These are phyloP conservation scores for Pherbina coryleti DNA, from an alignment of 2,888 invertebrate species.

Conservation along the genomic window DNA sequence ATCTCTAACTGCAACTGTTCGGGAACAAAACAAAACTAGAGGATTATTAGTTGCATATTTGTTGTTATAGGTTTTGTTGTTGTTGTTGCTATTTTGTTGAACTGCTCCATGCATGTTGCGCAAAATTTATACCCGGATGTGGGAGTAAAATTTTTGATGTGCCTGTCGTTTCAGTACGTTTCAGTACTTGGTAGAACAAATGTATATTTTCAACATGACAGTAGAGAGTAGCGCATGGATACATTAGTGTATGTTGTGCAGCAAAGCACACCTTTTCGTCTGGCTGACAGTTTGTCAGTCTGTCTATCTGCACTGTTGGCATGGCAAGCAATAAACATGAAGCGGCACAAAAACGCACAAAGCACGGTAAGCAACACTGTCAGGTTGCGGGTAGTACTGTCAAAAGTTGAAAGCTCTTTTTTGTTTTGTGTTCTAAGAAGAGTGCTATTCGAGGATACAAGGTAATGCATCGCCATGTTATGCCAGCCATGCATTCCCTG, in stretches of 20 bases:
- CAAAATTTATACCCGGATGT: neutral
- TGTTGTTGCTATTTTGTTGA: too few relatives aligned
- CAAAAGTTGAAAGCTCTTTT: neutral
- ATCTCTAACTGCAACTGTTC: neutral
- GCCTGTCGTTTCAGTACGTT: neutral
- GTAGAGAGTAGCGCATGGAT: neutral
- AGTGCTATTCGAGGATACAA: neutral
- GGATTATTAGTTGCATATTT: neutral
- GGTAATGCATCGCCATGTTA: neutral
- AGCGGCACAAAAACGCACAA: neutral
- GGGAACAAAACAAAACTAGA: neutral
- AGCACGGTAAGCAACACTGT: neutral
- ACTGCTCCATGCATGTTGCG: neutral
- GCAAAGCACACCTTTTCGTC: neutral
- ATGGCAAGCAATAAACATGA: neutral
- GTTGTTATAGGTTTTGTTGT: neutral
- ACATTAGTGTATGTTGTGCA: neutral
- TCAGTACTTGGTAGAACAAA: neutral
- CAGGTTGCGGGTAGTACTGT: neutral
- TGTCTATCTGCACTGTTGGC: neutral
- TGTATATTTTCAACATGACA: neutral
- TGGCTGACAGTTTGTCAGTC: neutral
- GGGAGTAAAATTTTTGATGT: neutral
- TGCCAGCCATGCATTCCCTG: neutral
- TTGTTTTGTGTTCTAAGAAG: neutral